Evolutionary conservation across 2,888 invertebrate species (phyloP), one percentile per base, ranked within the genome.

Genomic region (Camptogramma bilineatum): DNA sequence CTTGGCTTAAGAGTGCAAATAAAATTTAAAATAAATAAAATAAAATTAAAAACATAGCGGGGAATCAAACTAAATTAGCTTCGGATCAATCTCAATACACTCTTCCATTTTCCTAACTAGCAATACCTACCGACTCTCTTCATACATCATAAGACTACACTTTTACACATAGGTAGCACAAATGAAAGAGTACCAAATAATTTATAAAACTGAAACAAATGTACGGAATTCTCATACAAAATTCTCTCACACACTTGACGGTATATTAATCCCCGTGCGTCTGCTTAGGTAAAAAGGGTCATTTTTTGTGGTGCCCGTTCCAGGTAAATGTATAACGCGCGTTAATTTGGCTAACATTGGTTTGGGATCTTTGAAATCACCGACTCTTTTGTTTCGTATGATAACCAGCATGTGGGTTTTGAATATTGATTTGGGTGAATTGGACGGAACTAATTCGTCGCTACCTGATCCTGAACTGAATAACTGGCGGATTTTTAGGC

Each of bases 321-420:
- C 44, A 69, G 63, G 57, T 62, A 63, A 68, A 78, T 77, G 77
- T 76, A 77, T 76, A 76, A 78, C 75, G 77, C 59, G 66, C 73
- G 74, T 70, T 82, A 82, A 83, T 80, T 80, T 81, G 76, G 68
- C 72, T 73, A 73, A 73, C 72, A 71, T 70, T 66, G 57, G 69
- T 66, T 70, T 70, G 60, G 59, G 54, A 64, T 58, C 70, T 68
- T 69, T 67, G 52, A 48, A 62, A 52, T 62, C 34, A 46, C 68
- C 68, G 68, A 64, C 65, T 16, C 13, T 69, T 73, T 75, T 54
- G 57, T 64, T 64, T 57, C 39, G 24, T 50, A 57, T 56, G 28
- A 62, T 53, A 46, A 39, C 46, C 19, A 50, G 47, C 52, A 58
- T 55, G 51, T 24, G 62, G 55, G 28, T n/a, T 55, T 9, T 53